A percentile compares a stretch with the other conserved stretches of the same genome.
phyloP scores from a whole-genome alignment of 2,888 invertebrate genomes.

The Kryphioiulus occultus region DNA sequence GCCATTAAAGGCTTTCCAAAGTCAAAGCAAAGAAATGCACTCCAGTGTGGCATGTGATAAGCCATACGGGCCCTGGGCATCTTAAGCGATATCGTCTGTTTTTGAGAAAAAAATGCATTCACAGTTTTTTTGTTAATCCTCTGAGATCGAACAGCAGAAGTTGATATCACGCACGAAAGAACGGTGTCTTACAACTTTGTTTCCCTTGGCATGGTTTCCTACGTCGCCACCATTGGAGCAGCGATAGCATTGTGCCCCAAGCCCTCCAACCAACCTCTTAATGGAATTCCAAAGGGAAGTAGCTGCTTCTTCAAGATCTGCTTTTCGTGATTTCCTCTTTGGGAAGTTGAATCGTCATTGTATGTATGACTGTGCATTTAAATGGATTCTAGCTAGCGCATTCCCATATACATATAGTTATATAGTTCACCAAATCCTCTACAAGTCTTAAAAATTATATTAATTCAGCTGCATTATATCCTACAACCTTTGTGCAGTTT shows the following conservation, averaged over 20 bases:
- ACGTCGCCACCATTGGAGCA: background rate
- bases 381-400: too few species aligned
- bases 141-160: background rate
- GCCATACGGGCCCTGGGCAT: background rate
- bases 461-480: too few species aligned
- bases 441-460: too few species aligned
- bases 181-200: background rate
- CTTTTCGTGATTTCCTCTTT: too few species aligned
- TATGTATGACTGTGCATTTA: too few species aligned
- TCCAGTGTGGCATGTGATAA: background rate
- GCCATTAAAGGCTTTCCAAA: background rate
- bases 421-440: too few species aligned
- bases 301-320: background rate
- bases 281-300: background rate
- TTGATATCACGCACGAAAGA: background rate
- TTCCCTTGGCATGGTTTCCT: background rate
- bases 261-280: background rate
- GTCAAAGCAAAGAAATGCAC: background rate
- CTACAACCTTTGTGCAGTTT: too few species aligned
- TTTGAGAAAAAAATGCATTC: background rate
- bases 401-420: too few species aligned
- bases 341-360: too few species aligned
- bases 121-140: background rate
- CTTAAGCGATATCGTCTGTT: background rate
- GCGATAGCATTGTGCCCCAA: background rate